Conservation (phyloP, 2,113 vertebrate genomes). For the Gyps fulvus region DNA sequence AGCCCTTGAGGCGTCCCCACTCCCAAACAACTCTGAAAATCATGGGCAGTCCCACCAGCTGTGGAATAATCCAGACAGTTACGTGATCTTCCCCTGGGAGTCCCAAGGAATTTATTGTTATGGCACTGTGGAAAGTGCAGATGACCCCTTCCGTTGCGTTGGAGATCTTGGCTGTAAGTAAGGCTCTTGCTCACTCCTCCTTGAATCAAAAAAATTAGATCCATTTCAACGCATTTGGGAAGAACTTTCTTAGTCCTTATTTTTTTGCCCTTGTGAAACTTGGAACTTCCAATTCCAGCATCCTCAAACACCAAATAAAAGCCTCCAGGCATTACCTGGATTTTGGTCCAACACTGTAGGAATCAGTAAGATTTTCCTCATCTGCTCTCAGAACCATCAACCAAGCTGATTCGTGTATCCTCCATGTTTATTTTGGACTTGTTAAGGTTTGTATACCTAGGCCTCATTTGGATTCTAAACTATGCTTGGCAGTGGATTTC, state of each 20-base stretch:
- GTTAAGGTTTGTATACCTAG: background rate
- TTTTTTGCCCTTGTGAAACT: background rate
- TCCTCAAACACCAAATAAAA: background rate
- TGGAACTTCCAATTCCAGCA: background rate
- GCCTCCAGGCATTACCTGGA: background rate
- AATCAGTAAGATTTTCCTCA: background rate
- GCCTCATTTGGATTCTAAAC: background rate
- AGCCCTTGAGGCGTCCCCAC: background rate
- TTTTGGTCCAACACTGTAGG: background rate
- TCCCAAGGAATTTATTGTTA: background rate
- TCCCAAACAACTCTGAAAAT: background rate
- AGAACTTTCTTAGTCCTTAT: background rate
- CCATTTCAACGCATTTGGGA: accelerated
- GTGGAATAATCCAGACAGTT: background rate
- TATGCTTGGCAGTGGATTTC: background rate
- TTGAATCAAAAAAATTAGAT: background rate
- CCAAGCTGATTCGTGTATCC: background rate
- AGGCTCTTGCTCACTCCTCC: background rate
- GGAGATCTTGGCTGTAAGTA: background rate
- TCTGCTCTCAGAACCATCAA: background rate
- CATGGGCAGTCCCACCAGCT: accelerated
- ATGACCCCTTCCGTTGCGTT: accelerated
- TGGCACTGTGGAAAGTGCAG: background rate
- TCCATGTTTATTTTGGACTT: background rate
- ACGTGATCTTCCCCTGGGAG: background rate